phyloP scores from a whole-genome alignment of 2,113 vertebrate genomes.

The Chascanopsetta lugubris region DNA sequence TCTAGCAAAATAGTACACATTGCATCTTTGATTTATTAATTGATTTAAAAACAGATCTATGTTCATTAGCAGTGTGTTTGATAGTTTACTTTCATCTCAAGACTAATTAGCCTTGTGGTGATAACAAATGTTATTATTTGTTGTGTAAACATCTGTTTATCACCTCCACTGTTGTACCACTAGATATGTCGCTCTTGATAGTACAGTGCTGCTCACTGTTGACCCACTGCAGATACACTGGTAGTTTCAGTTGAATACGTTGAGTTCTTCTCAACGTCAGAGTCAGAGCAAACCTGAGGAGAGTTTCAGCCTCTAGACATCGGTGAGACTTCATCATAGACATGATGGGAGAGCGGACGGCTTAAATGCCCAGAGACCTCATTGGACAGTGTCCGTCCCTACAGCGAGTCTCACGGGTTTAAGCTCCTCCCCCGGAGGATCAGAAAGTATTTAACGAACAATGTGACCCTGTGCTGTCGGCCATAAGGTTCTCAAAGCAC shows the following conservation, averaged over 20 bases:
- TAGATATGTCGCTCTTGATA: not conserved
- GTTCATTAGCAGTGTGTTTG: too few species aligned
- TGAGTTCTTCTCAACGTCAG: not conserved
- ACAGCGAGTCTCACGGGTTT: constrained; percentile 36
- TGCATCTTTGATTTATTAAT: too few species aligned
- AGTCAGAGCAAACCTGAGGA: not conserved
- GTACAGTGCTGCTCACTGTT: not conserved
- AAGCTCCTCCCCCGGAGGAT: constrained; percentile 46
- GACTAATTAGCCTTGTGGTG: too few species aligned
- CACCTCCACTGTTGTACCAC: too few species aligned
- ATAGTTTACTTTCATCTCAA: too few species aligned
- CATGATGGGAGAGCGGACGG: not conserved
- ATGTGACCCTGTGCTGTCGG: constrained; percentile 71
- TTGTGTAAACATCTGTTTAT: too few species aligned
- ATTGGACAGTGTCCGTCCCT: constrained; percentile 56
- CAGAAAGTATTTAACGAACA: constrained; percentile 72
- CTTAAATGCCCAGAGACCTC: constrained; percentile 31
- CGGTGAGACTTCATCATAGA: constrained; percentile 14
- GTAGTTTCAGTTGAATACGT: not conserved
- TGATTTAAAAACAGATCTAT: too few species aligned
- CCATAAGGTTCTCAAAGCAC: constrained; percentile 66
- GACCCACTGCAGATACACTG: not conserved
- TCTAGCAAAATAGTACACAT: too few species aligned
- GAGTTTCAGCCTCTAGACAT: not conserved
- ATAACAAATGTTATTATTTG: too few species aligned